Percentiles rank a stretch among this genome's conserved stretches.
phyloP scores from a whole-genome alignment of 2,113 vertebrate species.

The Petaurus breviceps region DNA sequence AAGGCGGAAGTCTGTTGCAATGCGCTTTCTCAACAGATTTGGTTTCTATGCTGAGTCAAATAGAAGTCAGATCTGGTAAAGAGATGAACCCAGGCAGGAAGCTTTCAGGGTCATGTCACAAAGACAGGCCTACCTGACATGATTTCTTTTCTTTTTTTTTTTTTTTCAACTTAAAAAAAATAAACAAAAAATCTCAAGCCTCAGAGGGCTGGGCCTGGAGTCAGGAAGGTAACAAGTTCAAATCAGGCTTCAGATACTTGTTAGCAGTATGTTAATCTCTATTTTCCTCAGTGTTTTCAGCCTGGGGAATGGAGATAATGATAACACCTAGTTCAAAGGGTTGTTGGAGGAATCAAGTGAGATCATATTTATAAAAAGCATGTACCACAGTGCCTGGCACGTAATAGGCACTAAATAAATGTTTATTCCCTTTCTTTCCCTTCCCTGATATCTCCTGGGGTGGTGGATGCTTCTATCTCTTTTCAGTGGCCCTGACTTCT shows the following conservation, averaged over 20 bases:
- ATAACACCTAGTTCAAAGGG: too few relatives aligned
- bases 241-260: neutral
- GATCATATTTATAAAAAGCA: too few relatives aligned
- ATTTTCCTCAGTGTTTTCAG: neutral
- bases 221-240: neutral
- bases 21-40: neutral
- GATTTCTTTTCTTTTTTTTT: neutral
- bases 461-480: too few relatives aligned
- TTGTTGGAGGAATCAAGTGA: too few relatives aligned
- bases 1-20: neutral
- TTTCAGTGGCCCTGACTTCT: too few relatives aligned
- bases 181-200: neutral
- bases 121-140: neutral
- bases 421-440: too few relatives aligned
- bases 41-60: neutral
- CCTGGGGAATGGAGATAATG: neutral
- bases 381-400: too few relatives aligned
- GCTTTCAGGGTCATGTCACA: neutral
- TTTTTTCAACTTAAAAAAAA: neutral
- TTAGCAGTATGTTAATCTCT: neutral
- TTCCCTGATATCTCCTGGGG: too few relatives aligned
- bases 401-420: too few relatives aligned
- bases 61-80: neutral
- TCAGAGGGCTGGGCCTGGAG: neutral
- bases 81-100: neutral